phyloP scores from a whole-genome alignment of 2,797 vertebrate species.

The Acipenser transmontanus region DNA sequence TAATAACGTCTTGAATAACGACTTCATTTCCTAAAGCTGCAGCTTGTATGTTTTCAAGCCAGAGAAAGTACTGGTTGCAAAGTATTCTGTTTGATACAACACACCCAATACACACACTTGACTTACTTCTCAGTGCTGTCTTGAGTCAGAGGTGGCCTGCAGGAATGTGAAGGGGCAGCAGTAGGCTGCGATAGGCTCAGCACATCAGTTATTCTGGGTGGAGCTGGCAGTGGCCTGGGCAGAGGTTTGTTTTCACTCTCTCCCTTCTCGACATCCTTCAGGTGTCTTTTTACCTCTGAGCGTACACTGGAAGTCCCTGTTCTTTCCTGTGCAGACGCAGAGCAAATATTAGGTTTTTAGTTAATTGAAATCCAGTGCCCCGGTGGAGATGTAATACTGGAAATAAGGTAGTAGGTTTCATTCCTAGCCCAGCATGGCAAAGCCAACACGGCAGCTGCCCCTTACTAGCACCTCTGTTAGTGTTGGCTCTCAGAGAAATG shows the following conservation, averaged over 20 bases:
- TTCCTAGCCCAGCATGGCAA: background rate
- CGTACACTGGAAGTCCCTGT: background rate
- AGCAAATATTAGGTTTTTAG: background rate
- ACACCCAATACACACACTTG: background rate
- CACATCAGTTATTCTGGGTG: no score
- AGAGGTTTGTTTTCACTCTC: background rate
- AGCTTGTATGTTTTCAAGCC: background rate
- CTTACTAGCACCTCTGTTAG: background rate
- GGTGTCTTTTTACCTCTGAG: background rate
- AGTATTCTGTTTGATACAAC: background rate
- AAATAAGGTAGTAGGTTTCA: background rate
- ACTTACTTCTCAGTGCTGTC: background rate
- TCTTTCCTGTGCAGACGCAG: background rate
- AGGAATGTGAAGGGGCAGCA: background rate
- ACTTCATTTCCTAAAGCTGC: no score
- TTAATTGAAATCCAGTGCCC: background rate
- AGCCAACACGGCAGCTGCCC: background rate
- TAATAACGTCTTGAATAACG: background rate
- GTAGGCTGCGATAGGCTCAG: background rate
- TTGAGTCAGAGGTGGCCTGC: background rate
- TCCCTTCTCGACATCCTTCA: background rate
- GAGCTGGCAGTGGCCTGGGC: no score
- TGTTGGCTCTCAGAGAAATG: no score
- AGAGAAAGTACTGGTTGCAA: background rate
- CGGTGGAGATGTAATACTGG: background rate